These are phyloP conservation scores for Bombus breviceps DNA, from an alignment of 1,140 invertebrate genomes.

Conservation along the genomic window DNA sequence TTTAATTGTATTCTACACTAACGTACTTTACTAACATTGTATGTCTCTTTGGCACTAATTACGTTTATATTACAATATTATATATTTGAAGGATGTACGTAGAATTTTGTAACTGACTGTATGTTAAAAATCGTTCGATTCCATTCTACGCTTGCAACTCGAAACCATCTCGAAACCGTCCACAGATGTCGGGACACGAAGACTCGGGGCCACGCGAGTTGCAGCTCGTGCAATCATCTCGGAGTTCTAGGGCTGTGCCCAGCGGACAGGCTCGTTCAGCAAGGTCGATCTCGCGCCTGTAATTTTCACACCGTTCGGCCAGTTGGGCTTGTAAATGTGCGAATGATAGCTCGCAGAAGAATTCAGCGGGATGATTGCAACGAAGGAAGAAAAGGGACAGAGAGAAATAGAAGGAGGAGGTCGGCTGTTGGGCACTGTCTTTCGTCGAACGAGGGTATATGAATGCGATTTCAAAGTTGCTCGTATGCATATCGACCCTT, in stretches of 20 bases:
- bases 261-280: constrained; percentile 54
- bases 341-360: constrained; percentile 72
- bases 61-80: too few species aligned
- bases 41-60: too few species aligned
- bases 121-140: not conserved
- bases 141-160: not conserved
- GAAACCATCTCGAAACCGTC: not conserved
- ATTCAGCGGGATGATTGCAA: constrained; percentile 53
- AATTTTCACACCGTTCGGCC: constrained; percentile 81
- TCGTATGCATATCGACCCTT: constrained; percentile 58
- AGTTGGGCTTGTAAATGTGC: constrained; percentile 78
- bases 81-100: too few species aligned
- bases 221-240: constrained; percentile 72
- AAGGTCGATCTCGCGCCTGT: constrained; percentile 64
- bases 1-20: too few species aligned
- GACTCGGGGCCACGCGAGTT: constrained; percentile 61
- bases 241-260: constrained; percentile 62
- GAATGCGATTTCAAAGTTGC: constrained; percentile 54
- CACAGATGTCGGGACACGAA: constrained; percentile 9
- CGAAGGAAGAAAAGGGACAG: not conserved
- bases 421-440: constrained; percentile 41
- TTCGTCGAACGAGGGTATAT: constrained; percentile 52
- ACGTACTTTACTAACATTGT: too few species aligned
- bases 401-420: not conserved
- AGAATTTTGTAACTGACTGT: too few species aligned